Evolutionary conservation across 2,113 vertebrate genomes (phyloP), one percentile per base, ranked within the genome.

Genomic region (Pangasianodon gigas): DNA sequence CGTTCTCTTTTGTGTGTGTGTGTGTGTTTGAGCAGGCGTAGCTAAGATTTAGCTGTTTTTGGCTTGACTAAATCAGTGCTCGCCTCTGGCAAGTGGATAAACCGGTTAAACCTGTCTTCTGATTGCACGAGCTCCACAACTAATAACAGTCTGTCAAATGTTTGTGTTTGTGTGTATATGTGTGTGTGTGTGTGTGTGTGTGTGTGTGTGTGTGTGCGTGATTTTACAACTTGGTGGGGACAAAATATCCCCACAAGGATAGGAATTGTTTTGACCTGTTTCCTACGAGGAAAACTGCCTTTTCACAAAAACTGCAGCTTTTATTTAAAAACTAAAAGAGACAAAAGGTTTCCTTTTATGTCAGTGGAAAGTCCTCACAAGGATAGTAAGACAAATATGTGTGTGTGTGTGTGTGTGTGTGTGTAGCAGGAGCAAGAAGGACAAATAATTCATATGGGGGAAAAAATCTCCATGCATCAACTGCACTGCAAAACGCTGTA

Each of bases 31-130:
- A 26, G 71, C 8, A 77, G 52, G 32, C 8, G 54, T 79, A 60
- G 56, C 51, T 67, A 88, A 88, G 48, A 62, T 24, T 26, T 44
- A 65, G 65, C 21, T 88, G 71, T 58, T 58, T 84, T 89, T 51
- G 3, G 26, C 37, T 84, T 51, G 46, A 65, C 83, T 87, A 87
- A 90, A 92, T 91, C 91, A 89, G 79, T 90, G 89, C 71, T 84
- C 67, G 16, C 84, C 82, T 85, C 54, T 54, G 52, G 37, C 26
- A 71, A 71, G 67, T 84, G 84, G 71, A 85, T 69, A 65, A 92
- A 92, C 91, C 85, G 51, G 91, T 89, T 29, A 32, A 89, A 90
- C 89, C 89, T 71, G 91, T 92, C 87, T 71, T 83, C 16, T 83
- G 79, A 62, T 79, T 89, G 87, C 67, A 19, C 29, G 67, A 51